These are phyloP conservation scores for Xenopus laevis DNA, from an alignment of 2,113 vertebrate species.

Conservation along the genomic window DNA sequence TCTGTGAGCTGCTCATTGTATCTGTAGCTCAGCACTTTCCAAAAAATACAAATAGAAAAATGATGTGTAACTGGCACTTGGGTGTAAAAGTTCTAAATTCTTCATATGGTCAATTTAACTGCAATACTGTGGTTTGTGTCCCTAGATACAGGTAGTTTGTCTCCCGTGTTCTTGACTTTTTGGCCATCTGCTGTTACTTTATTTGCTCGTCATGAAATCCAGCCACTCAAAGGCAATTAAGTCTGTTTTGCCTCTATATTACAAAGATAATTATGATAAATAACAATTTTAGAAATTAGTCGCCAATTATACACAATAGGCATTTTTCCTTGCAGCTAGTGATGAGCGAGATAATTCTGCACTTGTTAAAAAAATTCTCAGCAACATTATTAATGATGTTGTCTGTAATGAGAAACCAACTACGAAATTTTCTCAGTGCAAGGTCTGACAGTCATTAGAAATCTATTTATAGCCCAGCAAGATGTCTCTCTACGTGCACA, in stretches of 20 bases:
- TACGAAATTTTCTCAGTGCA: conserved; percentile 65
- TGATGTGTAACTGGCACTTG: conserved; percentile 9
- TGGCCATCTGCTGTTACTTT: conserved; percentile 71
- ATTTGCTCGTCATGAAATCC: conserved; percentile 62
- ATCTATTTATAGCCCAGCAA: conserved; percentile 74
- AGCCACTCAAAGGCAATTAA: conserved; percentile 76
- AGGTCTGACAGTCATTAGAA: conserved; percentile 70
- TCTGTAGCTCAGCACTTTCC: conserved; percentile 1
- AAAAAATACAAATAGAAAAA: conserved; percentile 16
- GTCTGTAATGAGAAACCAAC: conserved; percentile 71
- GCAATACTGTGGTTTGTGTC: conserved; percentile 32
- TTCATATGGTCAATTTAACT: conserved; percentile 42
- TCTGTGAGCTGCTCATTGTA: conserved; percentile 10
- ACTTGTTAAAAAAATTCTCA: conserved; percentile 56
- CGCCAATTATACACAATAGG: conserved; percentile 66
- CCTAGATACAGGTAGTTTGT: conserved; percentile 24
- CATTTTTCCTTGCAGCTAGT: conserved; percentile 65
- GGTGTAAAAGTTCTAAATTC: conserved; percentile 31
- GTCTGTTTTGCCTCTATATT: conserved; percentile 69
- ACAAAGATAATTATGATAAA: conserved; percentile 77
- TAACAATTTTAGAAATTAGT: conserved; percentile 65
- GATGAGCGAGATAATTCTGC: conserved; percentile 58
- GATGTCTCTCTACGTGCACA: conserved; percentile 56
- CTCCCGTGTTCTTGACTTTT: conserved; percentile 59
- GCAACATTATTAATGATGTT: conserved; percentile 72